Evolutionary conservation across 2,888 invertebrate genomes (phyloP).

Genomic region (Melikaiella ostensackeni): DNA sequence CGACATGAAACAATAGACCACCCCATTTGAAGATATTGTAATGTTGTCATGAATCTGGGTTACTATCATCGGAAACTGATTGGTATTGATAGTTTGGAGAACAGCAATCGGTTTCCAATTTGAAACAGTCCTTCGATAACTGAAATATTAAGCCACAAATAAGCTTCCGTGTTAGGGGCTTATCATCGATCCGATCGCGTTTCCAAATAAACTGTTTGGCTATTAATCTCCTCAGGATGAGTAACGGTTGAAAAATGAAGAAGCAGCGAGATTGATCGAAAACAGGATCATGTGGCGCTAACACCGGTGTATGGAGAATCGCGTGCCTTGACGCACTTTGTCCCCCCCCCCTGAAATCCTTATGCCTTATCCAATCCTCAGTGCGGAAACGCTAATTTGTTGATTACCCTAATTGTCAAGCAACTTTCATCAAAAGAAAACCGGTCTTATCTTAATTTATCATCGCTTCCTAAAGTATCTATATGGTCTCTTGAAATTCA

Average conservation of each 20-base stretch:
- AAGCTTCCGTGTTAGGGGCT: constrained; percentile 34
- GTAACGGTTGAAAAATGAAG: constrained; percentile 40
- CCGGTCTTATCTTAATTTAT: constrained; percentile 33
- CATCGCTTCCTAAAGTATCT: not conserved
- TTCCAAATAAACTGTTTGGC: constrained; percentile 39
- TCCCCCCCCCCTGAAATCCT: constrained; percentile 66
- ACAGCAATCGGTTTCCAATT: constrained; percentile 1
- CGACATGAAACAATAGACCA: too few relatives aligned
- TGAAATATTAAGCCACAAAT: constrained; percentile 10
- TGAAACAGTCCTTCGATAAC: constrained; percentile 7
- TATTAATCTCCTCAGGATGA: constrained; percentile 38
- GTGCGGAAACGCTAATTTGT: constrained; percentile 73
- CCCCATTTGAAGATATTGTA: too few relatives aligned
- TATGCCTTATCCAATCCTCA: constrained; percentile 71
- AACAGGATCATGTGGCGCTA: constrained; percentile 45
- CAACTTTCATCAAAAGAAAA: constrained; percentile 35
- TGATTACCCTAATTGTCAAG: constrained; percentile 72
- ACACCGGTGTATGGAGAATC: constrained; percentile 58
- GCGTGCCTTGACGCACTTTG: constrained; percentile 73
- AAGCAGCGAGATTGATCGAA: constrained; percentile 35
- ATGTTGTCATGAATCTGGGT: not conserved
- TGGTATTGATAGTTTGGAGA: not conserved
- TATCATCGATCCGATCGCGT: constrained; percentile 38
- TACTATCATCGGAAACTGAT: not conserved
- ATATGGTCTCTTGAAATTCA: not conserved